Evolutionary conservation across 2,888 invertebrate genomes (phyloP), one percentile per base, ranked within the genome.

Genomic region (Lumbricus terrestris): DNA sequence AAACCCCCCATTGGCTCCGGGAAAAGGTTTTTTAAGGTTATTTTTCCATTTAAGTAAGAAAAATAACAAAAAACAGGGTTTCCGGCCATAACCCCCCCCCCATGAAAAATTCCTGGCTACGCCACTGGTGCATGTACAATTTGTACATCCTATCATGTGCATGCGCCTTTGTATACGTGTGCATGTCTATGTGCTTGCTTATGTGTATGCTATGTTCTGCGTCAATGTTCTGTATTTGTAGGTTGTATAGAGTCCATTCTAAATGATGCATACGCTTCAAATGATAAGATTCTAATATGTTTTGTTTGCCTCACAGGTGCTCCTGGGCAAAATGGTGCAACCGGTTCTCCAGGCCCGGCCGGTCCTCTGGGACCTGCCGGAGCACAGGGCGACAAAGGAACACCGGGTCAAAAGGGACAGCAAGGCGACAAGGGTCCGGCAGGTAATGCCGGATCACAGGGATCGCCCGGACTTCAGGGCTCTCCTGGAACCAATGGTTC

Each of bases 291-390:
- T 83, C 35, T 33, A 83, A 83, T n/a, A 34, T 33, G 3, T n/a
- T 29, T 5, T 83, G 23, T 82, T 6, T 85, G 8, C 69, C n/a
- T 35, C 11, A 34, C 40, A 38, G 90, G 90, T 20, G 0, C 90
- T 83, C n/a, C 90, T 37, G 90, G 90, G 35, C 47, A 89, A 47
- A 69, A 35, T 37, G 89, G 89, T 34, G 37, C 34, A 33, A 54
- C 54, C 4, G 89, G 88, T 33, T 4, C 0, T 35, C 47, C 88
- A 88, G 88, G 88, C 35, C 13, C 54, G 13, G 91, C 91, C 40
- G 85, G 92, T 88, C 90, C 82, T n/a, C 47, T 89, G 6, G 91
- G 90, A 54, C n/a, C 54, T 82, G n/a, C 88, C 54, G 92, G 91
- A 40, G 83, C 54, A 23, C 82, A 85, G 35, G 92, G 92, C 33